A percentile compares a stretch with the other conserved stretches of the same genome.
phyloP scores from a whole-genome alignment of 2,113 vertebrate species.

The Geococcyx californianus region DNA sequence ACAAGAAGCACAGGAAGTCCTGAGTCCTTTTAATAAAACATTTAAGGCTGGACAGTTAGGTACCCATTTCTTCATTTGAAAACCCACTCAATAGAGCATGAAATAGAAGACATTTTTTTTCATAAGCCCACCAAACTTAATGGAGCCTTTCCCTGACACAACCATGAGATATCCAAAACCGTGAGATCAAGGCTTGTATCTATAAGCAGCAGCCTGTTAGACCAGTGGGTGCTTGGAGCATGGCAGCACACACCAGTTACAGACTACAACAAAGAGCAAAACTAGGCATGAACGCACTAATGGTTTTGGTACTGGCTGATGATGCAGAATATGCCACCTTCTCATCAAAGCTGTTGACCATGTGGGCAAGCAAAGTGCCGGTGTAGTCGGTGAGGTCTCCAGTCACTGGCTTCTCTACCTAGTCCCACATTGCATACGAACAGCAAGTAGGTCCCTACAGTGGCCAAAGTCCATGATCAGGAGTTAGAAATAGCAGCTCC shows the following conservation, averaged over 20 bases:
- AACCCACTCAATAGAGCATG: accelerated
- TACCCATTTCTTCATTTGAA: neutral
- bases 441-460: neutral
- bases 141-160: neutral
- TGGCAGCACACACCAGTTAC: accelerated
- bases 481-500: neutral
- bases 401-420: neutral
- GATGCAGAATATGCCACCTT: neutral
- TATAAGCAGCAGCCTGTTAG: neutral
- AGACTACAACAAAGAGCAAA: neutral
- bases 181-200: accelerated
- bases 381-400: neutral
- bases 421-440: accelerated
- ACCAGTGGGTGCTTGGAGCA: neutral
- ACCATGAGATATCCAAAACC: too few species aligned
- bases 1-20: neutral
- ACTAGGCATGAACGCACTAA: neutral
- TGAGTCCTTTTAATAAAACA: neutral
- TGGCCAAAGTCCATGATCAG: neutral
- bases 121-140: neutral
- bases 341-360: neutral
- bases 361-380: accelerated
- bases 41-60: neutral
- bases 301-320: neutral
- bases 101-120: neutral